Evolutionary conservation across 1,140 invertebrate genomes (phyloP).

Genomic region (Dufourea novaeangliae): DNA sequence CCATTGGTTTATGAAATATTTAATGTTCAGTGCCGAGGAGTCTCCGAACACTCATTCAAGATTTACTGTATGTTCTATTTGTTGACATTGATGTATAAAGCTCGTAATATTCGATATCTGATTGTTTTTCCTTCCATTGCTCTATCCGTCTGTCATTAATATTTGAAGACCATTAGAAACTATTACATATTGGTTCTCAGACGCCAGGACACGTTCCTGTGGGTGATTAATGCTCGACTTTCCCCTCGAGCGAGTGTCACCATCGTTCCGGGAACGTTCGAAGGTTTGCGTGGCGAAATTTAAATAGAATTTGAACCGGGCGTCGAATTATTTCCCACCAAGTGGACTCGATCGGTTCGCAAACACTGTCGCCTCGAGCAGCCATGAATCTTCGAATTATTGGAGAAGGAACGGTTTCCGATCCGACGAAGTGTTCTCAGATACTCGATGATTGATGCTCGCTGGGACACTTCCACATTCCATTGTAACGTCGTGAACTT

Average conservation of each 20-base stretch:
- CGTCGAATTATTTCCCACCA: constrained; percentile 42
- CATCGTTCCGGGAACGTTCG: constrained; percentile 28
- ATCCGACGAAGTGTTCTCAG: constrained; percentile 10
- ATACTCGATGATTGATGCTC: constrained; percentile 41
- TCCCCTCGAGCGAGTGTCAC: constrained; percentile 19
- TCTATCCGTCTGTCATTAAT: no score
- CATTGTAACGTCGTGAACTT: background rate
- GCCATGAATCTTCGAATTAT: constrained; percentile 41
- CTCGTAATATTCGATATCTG: no score
- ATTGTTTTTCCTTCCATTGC: no score
- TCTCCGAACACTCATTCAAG: no score
- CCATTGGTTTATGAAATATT: no score
- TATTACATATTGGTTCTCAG: background rate
- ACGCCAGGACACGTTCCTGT: background rate
- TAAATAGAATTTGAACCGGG: constrained; percentile 50
- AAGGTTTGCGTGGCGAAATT: constrained; percentile 47
- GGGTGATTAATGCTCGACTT: constrained; percentile 18
- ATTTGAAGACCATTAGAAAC: no score
- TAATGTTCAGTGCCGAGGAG: no score
- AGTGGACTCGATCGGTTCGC: constrained; percentile 37
- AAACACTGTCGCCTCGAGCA: constrained; percentile 40
- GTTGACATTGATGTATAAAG: no score
- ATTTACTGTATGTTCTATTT: no score
- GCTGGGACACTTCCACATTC: background rate
- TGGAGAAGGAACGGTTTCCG: constrained; percentile 4